Evolutionary conservation across 2,113 vertebrate species (phyloP).

Genomic region (Pogonocichla stellata): DNA sequence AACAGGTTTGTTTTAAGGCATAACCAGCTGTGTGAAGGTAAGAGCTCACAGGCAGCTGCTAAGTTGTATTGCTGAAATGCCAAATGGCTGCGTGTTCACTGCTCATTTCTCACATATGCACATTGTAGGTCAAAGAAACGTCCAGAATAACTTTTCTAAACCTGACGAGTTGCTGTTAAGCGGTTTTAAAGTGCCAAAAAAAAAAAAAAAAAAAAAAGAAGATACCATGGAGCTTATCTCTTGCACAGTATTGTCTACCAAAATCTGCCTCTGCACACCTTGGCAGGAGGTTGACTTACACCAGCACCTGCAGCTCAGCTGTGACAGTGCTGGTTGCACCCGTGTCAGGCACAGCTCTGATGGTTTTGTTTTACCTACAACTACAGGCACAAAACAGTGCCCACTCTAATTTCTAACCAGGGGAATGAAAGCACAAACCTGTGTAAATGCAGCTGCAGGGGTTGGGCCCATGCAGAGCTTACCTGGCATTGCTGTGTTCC

Average conservation of each 20-base stretch:
- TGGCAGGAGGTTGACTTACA: not conserved
- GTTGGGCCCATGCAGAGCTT: not conserved
- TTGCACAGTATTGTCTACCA: not conserved
- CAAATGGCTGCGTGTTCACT: not conserved
- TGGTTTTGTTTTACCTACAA: not conserved
- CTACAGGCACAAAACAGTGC: not conserved
- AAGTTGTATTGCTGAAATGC: not conserved
- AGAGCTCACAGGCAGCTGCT: not conserved
- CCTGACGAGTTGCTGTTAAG: not conserved
- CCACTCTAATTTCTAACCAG: not conserved
- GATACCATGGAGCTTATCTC: not conserved
- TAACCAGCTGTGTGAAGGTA: not conserved
- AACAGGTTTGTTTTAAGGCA: not conserved
- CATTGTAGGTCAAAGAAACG: not conserved
- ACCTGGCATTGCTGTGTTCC: constrained; percentile 91
- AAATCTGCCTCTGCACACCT: not conserved
- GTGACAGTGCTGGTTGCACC: not conserved
- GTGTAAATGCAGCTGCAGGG: not conserved
- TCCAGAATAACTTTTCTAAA: not conserved
- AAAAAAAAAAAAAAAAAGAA: not conserved
- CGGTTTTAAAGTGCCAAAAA: not conserved
- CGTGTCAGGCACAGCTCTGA: not conserved
- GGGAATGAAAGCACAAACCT: not conserved
- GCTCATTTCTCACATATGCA: not conserved
- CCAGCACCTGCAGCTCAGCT: not conserved